These are phyloP conservation scores for Ptychoptera albimana DNA, from an alignment of 2,888 invertebrate genomes.

Conservation along the genomic window DNA sequence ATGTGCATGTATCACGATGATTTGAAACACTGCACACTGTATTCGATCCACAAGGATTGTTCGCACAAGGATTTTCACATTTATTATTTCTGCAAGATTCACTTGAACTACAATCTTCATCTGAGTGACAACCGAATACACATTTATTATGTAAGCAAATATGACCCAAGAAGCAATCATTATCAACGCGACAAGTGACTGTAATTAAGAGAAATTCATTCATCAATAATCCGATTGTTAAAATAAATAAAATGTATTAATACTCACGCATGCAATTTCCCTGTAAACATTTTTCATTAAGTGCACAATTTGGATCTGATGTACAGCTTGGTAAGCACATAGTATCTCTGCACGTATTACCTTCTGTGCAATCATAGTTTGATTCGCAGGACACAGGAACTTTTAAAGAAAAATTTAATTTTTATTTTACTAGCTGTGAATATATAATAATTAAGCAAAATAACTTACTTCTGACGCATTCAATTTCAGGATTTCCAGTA, in stretches of 20 bases:
- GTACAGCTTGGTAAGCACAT: conserved; percentile 66
- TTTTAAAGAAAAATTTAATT: conserved; percentile 24
- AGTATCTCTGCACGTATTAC: conserved; percentile 60
- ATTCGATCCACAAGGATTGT: conserved; percentile 72
- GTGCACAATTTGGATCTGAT: conserved; percentile 66
- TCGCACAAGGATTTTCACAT: conserved; percentile 61
- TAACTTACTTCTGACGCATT: conserved; percentile 66
- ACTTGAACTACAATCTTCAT: conserved; percentile 74
- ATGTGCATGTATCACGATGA: conserved; percentile 68
- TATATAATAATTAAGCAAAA: not conserved
- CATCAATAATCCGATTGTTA: not conserved
- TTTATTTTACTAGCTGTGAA: not conserved
- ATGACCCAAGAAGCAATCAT: conserved; percentile 83
- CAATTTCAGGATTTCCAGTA: conserved; percentile 67
- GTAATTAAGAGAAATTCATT: conserved; percentile 10
- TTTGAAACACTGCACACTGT: conserved; percentile 65
- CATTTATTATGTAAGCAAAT: conserved; percentile 78
- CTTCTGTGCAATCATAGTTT: conserved; percentile 52
- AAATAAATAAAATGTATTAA: too few relatives aligned
- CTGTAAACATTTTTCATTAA: conserved; percentile 75
- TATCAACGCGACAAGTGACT: conserved; percentile 79
- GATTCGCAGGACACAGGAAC: conserved; percentile 62
- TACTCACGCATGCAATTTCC: conserved; percentile 64
- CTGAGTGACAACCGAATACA: conserved; percentile 67
- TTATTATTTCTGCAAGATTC: conserved; percentile 68